phyloP scores from a whole-genome alignment of 1,140 invertebrate genomes.

The Drosophila gunungcola region DNA sequence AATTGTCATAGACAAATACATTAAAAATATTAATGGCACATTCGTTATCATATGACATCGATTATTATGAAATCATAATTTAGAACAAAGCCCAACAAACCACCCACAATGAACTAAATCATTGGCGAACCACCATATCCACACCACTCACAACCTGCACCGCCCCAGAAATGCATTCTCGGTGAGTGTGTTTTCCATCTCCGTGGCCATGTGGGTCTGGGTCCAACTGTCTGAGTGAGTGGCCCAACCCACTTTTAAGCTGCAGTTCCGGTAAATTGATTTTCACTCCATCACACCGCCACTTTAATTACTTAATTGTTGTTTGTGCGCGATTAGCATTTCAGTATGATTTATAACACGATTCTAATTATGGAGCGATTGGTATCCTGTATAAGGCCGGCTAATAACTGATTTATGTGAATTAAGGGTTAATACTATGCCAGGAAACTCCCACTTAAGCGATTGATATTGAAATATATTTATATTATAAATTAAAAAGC shows the following conservation, averaged over 20 bases:
- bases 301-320: constrained; percentile 78
- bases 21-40: too few relatives aligned
- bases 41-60: neutral
- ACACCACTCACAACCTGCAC: constrained; percentile 4
- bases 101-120: neutral
- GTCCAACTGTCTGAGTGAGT: constrained; percentile 14
- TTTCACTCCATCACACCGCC: constrained; percentile 63
- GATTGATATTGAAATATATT: neutral
- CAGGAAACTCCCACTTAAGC: constrained; percentile 14
- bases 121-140: neutral
- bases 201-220: constrained; percentile 18
- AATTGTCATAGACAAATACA: too few relatives aligned
- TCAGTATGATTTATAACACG: constrained; percentile 45
- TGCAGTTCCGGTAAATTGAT: constrained; percentile 76
- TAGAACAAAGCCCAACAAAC: neutral
- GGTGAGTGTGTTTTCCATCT: constrained; percentile 28
- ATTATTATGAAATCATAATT: neutral
- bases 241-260: constrained; percentile 75
- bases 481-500: neutral
- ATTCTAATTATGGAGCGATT: constrained; percentile 50
- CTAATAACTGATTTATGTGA: constrained; percentile 41
- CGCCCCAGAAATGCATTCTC: constrained; percentile 33
- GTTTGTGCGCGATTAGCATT: constrained; percentile 60
- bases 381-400: constrained; percentile 60
- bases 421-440: constrained; percentile 23